Evolutionary conservation across 1,140 invertebrate species (phyloP), one percentile per base, ranked within the genome.

Genomic region (Zaprionus nigranus): DNA sequence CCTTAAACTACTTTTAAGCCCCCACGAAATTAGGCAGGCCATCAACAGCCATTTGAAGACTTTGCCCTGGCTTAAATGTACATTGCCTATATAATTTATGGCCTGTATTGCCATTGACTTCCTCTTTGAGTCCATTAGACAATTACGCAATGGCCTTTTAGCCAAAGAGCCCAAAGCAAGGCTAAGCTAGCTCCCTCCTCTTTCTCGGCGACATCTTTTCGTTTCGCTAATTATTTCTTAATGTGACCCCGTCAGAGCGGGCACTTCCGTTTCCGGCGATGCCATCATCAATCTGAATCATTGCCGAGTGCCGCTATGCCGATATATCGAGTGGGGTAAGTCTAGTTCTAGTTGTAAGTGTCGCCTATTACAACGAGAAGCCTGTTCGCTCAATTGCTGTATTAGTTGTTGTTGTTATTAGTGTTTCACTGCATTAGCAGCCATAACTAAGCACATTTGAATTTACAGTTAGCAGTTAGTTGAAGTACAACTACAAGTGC

Each of bases 211-310:
- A 46, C 53, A 71, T 70, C 71, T 74, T 78, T 68, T 69, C 68
- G 61, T 78, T 69, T 73, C 20, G 74, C 74, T 88, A 88, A 88
- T 88, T 88, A 88, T 84, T 88, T 88, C 84, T 60, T 80, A 87
- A 87, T 87, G 84, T 63, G 67, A 73, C 6, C 59, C 30, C 53
- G 77, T 68, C 74, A 77, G 78, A 59, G 57, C 40, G 77, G 72
- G 70, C 84, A 80, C 69, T 88, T 87, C 84, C 84, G 84, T 30
- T 81, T 87, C 81, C 84, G 78, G 40, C 28, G 68, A 1, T 64
- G 80, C 65, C 81, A 81, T 84, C 84, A 88, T 88, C 75, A 88
- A 88, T 88, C 84, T 84, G 82, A 72, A 79, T 88, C 64, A 83
- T 51, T 58, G 26, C 36, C 22, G 2, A 40, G 30, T 28, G 15